These are phyloP conservation scores for Cataglyphis hispanica DNA, from an alignment of 1,140 invertebrate genomes.

Conservation along the genomic window DNA sequence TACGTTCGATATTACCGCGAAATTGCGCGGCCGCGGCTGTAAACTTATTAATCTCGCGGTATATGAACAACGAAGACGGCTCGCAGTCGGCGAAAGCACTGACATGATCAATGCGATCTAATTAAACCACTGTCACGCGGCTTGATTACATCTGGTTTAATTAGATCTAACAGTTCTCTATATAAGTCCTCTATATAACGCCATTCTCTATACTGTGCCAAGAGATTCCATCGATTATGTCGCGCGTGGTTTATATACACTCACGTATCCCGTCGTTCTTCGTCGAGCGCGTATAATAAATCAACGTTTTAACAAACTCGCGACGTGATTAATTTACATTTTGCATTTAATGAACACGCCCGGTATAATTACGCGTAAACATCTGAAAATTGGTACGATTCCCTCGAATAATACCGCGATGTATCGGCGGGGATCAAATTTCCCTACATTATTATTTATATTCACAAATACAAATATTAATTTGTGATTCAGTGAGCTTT, in stretches of 20 bases:
- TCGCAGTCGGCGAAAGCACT: conserved; percentile 53
- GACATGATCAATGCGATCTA: conserved; percentile 62
- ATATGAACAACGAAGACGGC: conserved; percentile 40
- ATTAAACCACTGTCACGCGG: conserved; percentile 60
- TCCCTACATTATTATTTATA: conserved; percentile 40
- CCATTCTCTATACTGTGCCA: conserved; percentile 31
- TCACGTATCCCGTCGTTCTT: conserved; percentile 46
- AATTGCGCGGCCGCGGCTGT: conserved; percentile 41
- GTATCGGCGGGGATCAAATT: conserved; percentile 25
- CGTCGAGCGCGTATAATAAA: conserved; percentile 34
- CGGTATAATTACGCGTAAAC: conserved; percentile 50
- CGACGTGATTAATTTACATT: conserved; percentile 42
- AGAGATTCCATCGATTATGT: conserved; percentile 61
- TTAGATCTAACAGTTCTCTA: conserved; percentile 50
- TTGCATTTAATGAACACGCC: conserved; percentile 56
- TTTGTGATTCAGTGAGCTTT: background rate
- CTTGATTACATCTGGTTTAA: conserved; percentile 63
- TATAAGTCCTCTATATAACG: background rate
- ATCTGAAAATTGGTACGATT: conserved; percentile 36
- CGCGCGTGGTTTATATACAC: conserved; percentile 30
- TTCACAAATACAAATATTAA: background rate
- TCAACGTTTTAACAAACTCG: conserved; percentile 51
- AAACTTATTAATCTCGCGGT: conserved; percentile 58
- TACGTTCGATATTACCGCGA: conserved; percentile 60
- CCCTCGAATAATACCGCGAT: background rate